phyloP scores from a whole-genome alignment of 2,888 invertebrate species.

The Rotaria magnacalcarata region DNA sequence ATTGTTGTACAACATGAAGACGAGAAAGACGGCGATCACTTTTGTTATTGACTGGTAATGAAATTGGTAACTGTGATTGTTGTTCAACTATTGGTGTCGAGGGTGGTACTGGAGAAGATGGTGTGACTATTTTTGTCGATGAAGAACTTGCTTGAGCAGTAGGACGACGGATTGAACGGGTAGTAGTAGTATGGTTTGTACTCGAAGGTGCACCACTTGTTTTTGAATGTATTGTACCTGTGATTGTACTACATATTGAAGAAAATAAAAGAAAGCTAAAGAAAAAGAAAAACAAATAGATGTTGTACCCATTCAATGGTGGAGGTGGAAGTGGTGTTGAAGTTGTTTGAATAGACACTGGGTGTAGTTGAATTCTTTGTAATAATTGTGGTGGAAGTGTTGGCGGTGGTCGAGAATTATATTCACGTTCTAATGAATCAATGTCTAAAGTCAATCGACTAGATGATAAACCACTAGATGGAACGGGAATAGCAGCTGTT shows the following conservation, averaged over 20 bases:
- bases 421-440: conserved; percentile 34
- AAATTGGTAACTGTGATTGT: background rate
- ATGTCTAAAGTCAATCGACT: conserved; percentile 34
- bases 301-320: background rate
- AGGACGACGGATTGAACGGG: conserved; percentile 22
- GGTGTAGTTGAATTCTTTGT: background rate
- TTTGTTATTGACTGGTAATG: background rate
- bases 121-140: background rate
- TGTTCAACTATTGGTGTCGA: background rate
- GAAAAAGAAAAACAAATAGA: background rate
- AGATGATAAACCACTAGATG: background rate
- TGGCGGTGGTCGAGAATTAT: conserved; percentile 22
- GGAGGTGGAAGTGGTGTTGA: conserved; percentile 18
- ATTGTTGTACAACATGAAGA: conserved; percentile 23
- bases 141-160: background rate
- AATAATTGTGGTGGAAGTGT: conserved; percentile 21
- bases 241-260: background rate
- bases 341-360: background rate
- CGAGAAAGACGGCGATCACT: conserved; percentile 8
- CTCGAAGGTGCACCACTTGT: background rate
- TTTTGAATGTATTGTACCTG: background rate
- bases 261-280: background rate
- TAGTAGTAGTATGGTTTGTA: background rate
- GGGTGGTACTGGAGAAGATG: background rate
- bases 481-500: conserved; percentile 22